Percentiles rank a stretch among this genome's conserved stretches.
phyloP scores from a whole-genome alignment of 1,140 invertebrate genomes.

The Drosophila sucinea region DNA sequence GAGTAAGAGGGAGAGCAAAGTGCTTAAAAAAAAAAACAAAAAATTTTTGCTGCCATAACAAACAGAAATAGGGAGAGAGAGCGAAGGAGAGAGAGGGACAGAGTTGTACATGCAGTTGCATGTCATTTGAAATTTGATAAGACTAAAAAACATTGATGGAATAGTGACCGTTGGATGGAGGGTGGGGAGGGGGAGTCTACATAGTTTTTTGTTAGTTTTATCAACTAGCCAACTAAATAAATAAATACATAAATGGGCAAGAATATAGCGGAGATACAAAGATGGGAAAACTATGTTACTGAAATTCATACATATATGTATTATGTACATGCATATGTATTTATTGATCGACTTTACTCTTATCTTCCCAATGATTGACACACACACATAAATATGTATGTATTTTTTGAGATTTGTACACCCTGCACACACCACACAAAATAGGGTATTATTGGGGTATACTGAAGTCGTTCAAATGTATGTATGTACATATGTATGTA shows the following conservation, averaged over 20 bases:
- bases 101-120: slow-evolving; percentile 63
- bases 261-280: background rate
- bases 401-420: background rate
- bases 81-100: slow-evolving; percentile 4
- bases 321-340: background rate
- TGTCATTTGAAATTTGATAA: slow-evolving; percentile 76
- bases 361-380: slow-evolving; percentile 3
- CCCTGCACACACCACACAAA: background rate
- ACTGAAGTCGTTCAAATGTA: too few species aligned
- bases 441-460: background rate
- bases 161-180: slow-evolving; percentile 16
- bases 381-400: background rate
- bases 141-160: slow-evolving; percentile 46
- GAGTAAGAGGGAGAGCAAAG: slow-evolving; percentile 1
- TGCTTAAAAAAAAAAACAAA: background rate
- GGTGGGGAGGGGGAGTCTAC: background rate
- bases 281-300: slow-evolving; percentile 7
- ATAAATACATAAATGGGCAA: slow-evolving; percentile 6
- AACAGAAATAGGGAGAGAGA: slow-evolving; percentile 6
- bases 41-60: slow-evolving; percentile 5
- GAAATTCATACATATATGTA: background rate
- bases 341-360: slow-evolving; percentile 4
- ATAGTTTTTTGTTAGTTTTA: slow-evolving; percentile 34
- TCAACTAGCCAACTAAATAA: slow-evolving; percentile 34
- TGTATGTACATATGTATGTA: too few species aligned